Percentiles rank a stretch among this genome's conserved stretches.
These are phyloP conservation scores for Drosophila eugracilis DNA, from an alignment of 1,140 invertebrate genomes.

Conservation along the genomic window DNA sequence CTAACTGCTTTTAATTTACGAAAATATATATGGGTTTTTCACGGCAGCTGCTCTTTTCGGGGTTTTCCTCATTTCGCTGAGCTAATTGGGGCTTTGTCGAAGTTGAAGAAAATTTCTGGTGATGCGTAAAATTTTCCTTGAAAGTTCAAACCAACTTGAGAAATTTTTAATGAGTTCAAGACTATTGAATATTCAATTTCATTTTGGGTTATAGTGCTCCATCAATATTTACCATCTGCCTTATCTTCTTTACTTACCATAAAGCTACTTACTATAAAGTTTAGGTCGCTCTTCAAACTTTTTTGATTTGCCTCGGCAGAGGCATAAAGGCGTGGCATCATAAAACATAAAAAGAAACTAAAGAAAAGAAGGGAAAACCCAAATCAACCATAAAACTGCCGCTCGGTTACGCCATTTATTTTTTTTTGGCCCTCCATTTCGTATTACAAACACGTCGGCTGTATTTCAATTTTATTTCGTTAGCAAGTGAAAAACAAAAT, in stretches of 20 bases:
- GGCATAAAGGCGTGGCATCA: slow-evolving; percentile 23
- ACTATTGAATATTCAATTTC: slow-evolving; percentile 21
- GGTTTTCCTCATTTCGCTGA: slow-evolving; percentile 9
- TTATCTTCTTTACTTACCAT: slow-evolving; percentile 8
- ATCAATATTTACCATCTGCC: slow-evolving; percentile 31
- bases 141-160: background rate
- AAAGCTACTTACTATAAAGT: slow-evolving; percentile 41
- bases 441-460: slow-evolving; percentile 72
- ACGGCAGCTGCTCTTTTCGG: slow-evolving; percentile 46
- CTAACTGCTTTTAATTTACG: slow-evolving; percentile 55
- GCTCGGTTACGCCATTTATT: slow-evolving; percentile 23
- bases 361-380: slow-evolving; percentile 12
- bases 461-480: slow-evolving; percentile 42
- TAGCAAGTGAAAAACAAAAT: slow-evolving; percentile 65
- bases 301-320: slow-evolving; percentile 30
- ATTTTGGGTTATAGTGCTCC: slow-evolving; percentile 23
- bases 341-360: slow-evolving; percentile 45
- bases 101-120: background rate
- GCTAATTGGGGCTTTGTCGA: slow-evolving; percentile 50
- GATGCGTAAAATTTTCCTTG: background rate
- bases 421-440: slow-evolving; percentile 44
- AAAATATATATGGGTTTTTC: slow-evolving; percentile 31
- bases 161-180: slow-evolving; percentile 38
- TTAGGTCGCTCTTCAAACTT: slow-evolving; percentile 26
- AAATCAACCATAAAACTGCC: slow-evolving; percentile 64